phyloP scores from a whole-genome alignment of 2,888 invertebrate species.

The Aethes cnicana region DNA sequence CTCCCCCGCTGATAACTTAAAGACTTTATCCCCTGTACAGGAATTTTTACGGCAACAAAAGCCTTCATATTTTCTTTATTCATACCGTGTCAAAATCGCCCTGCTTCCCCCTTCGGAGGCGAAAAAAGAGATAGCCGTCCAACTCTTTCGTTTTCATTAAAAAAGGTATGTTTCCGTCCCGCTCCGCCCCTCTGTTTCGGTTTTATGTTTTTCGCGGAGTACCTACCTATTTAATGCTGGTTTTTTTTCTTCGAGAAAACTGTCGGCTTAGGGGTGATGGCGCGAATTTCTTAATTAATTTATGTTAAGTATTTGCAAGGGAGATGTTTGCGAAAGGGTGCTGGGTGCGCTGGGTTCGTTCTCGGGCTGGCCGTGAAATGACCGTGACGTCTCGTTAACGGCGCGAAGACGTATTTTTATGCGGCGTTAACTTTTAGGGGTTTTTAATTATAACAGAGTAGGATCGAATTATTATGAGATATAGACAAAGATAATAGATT shows the following conservation, averaged over 20 bases:
- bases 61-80: slow-evolving; percentile 82
- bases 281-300: slow-evolving; percentile 78
- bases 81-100: slow-evolving; percentile 78
- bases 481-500: slow-evolving; percentile 7
- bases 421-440: slow-evolving; percentile 62
- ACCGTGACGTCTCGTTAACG: slow-evolving; percentile 53
- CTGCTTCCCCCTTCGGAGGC: slow-evolving; percentile 60
- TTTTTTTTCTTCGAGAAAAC: slow-evolving; percentile 54
- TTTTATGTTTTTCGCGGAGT: slow-evolving; percentile 70
- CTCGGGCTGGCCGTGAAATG: slow-evolving; percentile 55
- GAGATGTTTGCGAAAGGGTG: slow-evolving; percentile 59
- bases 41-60: slow-evolving; percentile 82
- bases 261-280: slow-evolving; percentile 72
- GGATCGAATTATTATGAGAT: not conserved
- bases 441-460: slow-evolving; percentile 40
- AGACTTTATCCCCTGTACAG: slow-evolving; percentile 80
- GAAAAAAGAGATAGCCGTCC: slow-evolving; percentile 65
- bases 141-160: slow-evolving; percentile 75
- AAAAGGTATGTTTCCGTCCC: slow-evolving; percentile 54
- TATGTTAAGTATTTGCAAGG: slow-evolving; percentile 69
- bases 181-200: slow-evolving; percentile 63
- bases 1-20: slow-evolving; percentile 76
- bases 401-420: slow-evolving; percentile 55
- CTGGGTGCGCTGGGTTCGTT: slow-evolving; percentile 47
- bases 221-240: slow-evolving; percentile 56